Evolutionary conservation across 2,888 invertebrate species (phyloP).

Genomic region (Cecidostiba fungosa): DNA sequence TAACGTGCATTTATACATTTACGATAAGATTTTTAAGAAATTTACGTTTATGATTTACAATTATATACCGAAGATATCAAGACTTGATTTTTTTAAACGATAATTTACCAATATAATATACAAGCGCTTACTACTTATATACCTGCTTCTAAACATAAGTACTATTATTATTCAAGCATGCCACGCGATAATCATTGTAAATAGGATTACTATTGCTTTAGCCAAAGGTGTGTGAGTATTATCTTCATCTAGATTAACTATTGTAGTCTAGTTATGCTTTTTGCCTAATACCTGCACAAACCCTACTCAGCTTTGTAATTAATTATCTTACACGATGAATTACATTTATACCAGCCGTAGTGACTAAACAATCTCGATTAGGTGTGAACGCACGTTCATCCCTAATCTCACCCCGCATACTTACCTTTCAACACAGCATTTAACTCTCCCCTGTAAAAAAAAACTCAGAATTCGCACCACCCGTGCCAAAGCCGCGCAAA

Average conservation of each 20-base stretch:
- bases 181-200: constrained; percentile 40
- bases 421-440: neutral
- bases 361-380: neutral
- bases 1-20: constrained; percentile 16
- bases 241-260: constrained; percentile 27
- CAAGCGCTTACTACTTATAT: constrained; percentile 14
- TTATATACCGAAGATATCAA: constrained; percentile 1
- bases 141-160: constrained; percentile 43
- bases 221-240: constrained; percentile 54
- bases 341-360: neutral
- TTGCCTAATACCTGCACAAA: neutral
- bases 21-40: neutral
- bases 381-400: constrained; percentile 2
- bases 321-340: constrained; percentile 3
- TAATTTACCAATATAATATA: constrained; percentile 17
- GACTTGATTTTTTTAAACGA: neutral
- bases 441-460: constrained; percentile 6
- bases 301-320: neutral
- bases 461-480: constrained; percentile 26
- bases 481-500: constrained; percentile 52
- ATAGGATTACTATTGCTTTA: constrained; percentile 54
- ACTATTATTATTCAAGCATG: constrained; percentile 46
- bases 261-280: constrained; percentile 11
- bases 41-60: constrained; percentile 1
- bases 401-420: neutral